These are phyloP conservation scores for Tupaia chinensis DNA, from an alignment of 2,113 vertebrate genomes.

Conservation along the genomic window DNA sequence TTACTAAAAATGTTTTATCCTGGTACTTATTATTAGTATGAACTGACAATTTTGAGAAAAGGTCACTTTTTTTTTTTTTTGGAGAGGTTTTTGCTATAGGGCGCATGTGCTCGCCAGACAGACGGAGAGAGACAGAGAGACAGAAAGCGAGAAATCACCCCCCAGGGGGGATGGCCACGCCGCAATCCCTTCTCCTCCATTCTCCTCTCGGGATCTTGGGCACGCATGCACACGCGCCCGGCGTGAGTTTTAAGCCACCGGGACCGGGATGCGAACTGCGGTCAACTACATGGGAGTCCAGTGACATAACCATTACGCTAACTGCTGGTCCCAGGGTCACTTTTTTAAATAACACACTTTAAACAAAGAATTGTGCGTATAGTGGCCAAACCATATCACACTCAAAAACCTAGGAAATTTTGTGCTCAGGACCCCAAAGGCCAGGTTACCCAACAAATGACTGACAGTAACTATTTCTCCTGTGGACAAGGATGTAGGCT, in stretches of 20 bases:
- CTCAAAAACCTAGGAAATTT: neutral
- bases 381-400: neutral
- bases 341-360: neutral
- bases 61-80: neutral
- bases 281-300: too few relatives aligned
- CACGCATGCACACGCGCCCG: too few relatives aligned
- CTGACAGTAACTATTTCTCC: neutral
- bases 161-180: too few relatives aligned
- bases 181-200: too few relatives aligned
- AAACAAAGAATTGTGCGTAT: neutral
- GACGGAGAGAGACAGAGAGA: too few relatives aligned
- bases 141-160: too few relatives aligned
- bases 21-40: neutral
- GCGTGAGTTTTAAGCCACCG: too few relatives aligned
- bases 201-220: too few relatives aligned
- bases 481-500: neutral
- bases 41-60: neutral
- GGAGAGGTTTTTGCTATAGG: too few relatives aligned
- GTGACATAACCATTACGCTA: too few relatives aligned
- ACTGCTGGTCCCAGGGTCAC: neutral
- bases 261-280: too few relatives aligned
- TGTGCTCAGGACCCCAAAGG: neutral
- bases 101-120: too few relatives aligned
- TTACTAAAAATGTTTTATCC: neutral
- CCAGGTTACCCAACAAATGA: neutral